Evolutionary conservation across 2,113 vertebrate genomes (phyloP), one percentile per base, ranked within the genome.

Genomic region (Triplophysa rosa): DNA sequence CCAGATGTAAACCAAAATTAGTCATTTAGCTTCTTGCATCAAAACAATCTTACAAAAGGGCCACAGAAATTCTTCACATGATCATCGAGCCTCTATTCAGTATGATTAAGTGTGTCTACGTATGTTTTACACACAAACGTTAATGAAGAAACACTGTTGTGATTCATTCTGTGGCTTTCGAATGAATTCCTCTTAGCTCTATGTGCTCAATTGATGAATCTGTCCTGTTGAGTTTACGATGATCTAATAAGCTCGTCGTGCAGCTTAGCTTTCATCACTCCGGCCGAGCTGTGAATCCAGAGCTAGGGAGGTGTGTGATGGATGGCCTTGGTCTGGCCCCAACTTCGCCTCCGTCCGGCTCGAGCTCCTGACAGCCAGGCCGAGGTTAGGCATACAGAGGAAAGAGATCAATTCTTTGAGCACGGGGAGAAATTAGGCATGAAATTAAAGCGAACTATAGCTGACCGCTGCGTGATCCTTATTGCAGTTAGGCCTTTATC

Each of bases 401-500:
- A 80, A 58, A 72, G 77, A 82, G 84, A 86, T 86, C 82, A 79
- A 82, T 84, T 84, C 82, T 84, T 84, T 86, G 82, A 86, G 82
- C 77, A 78, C 73, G 66, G 85, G 80, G 81, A 84, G 85, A 86
- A 86, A 86, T 86, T 84, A 86, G 85, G 85, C 85, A 86, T 86
- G 83, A 86, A 86, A 86, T 84, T 86, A 84, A 86, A 86, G 81
- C 70, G 84, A 84, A 79, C 79, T 82, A 77, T 78, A 64, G 83
- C 75, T 86, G 85, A 86, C 83, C 83, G 78, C 80, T 76, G 80
- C 74, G 24, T 84, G 82, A 86, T 86, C 81, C 78, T 78, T 61
- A 26, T 65, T 77, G 78, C 83, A 79, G 69, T 83, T 84, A 77
- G 67, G 81, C 76, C 77, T 81, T 82, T 78, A 81, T 76, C 23